Evolutionary conservation across 1,140 invertebrate genomes (phyloP), one percentile per base, ranked within the genome.

Genomic region (Scylla paramamosain): DNA sequence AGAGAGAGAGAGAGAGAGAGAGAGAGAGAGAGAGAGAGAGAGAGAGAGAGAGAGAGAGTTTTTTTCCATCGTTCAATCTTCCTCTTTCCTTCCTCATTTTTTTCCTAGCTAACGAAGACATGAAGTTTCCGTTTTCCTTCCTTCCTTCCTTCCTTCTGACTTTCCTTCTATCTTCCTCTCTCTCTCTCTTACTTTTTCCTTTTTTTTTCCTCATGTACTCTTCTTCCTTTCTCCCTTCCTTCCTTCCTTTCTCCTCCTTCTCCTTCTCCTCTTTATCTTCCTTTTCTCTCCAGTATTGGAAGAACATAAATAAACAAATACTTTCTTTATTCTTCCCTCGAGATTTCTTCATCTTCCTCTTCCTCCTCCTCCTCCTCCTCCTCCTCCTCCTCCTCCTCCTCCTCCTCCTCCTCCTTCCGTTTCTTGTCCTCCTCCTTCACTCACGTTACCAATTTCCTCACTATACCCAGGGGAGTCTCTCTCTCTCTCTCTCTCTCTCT

Each of bases 41-140:
- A n/a, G 67, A n/a, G 67, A 77, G 67, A 77, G 67, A 77, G 67
- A 77, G 67, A 77, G 67, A n/a, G 67, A 77, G 32, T 88, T 46
- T 46, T 46, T 28, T 46, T 32, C 31, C 31, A 45, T 32, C 45
- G 10, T 46, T 8, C 45, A 16, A 39, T 86, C 32, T 39, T 86
- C 83, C 32, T 39, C 39, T 39, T 39, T 39, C 83, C 28, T 31
- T 88, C 86, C 86, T 88, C 4, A 88, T 88, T 88, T 45, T 88
- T 28, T 12, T 88, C 25, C 25, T 32, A 16, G 14, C 2, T 32
- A 20, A 16, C 0, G 14, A 16, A 88, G 39, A 39, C 39, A 39
- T 39, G 39, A 39, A 6, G 39, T 8, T 88, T 8, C n/a, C 20
- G 4, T 46, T 32, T 32, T 88, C 86, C 29, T 32, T 45, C 10